A percentile compares a stretch with the other conserved stretches of the same genome.
phyloP scores from a whole-genome alignment of 1,140 invertebrate species.

The Drosophila dunni region DNA sequence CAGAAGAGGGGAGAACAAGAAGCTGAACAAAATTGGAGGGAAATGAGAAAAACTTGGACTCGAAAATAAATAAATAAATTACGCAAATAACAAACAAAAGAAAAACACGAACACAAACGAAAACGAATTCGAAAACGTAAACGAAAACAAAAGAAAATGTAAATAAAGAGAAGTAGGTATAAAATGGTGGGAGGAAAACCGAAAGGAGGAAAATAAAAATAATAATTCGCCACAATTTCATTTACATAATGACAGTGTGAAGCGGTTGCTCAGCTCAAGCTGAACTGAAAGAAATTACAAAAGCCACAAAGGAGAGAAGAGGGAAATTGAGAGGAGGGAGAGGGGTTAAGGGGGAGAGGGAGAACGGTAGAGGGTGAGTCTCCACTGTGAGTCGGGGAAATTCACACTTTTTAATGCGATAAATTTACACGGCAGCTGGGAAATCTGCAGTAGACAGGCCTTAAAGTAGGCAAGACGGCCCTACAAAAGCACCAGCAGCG shows the following conservation, averaged over 20 bases:
- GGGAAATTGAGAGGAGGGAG: not conserved
- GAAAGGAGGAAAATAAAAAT: conserved; percentile 57
- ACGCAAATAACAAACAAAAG: conserved; percentile 47
- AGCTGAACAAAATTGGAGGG: no score
- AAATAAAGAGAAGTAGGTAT: not conserved
- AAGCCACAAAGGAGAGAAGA: conserved; percentile 3
- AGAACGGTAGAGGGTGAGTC: not conserved
- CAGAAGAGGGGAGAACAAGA: not conserved
- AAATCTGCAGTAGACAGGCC: conserved; percentile 80
- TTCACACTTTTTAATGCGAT: conserved; percentile 82
- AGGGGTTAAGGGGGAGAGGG: not conserved
- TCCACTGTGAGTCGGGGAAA: conserved; percentile 30
- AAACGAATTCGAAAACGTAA: conserved; percentile 19
- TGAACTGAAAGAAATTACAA: conserved; percentile 61
- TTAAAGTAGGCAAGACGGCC: conserved; percentile 50
- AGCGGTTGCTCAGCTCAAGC: conserved; percentile 44
- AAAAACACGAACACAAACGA: not conserved
- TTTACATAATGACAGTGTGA: conserved; percentile 82
- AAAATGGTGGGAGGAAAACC: not conserved
- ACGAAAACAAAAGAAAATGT: conserved; percentile 12
- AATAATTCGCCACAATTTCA: conserved; percentile 83
- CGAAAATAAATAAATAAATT: conserved; percentile 75
- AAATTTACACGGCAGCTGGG: conserved; percentile 82
- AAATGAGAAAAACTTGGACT: conserved; percentile 35
- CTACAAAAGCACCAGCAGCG: not conserved